phyloP scores from a whole-genome alignment of 1,140 invertebrate species.

The Trachelipus rathkii region DNA sequence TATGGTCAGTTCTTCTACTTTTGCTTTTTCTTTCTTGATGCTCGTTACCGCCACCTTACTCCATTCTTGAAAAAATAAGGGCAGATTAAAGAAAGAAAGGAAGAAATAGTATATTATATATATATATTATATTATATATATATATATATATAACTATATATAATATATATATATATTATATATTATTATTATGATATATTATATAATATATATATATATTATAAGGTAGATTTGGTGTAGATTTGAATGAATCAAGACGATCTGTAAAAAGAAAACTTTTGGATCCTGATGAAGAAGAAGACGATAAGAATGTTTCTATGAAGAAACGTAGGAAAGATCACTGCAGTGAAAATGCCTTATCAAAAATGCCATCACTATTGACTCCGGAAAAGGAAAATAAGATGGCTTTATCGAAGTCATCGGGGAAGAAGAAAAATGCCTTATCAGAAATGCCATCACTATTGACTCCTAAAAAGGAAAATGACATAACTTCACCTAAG shows the following conservation, averaged over 20 bases:
- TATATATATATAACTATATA: neutral
- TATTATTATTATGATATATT: neutral
- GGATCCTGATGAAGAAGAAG: neutral
- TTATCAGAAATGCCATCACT: neutral
- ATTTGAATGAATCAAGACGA: neutral
- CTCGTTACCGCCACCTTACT: too few relatives aligned
- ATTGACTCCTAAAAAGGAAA: too few relatives aligned
- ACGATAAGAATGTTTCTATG: neutral
- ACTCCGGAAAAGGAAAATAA: neutral
- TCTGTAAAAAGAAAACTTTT: conserved; percentile 1
- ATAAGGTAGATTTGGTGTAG: neutral
- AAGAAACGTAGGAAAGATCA: neutral
- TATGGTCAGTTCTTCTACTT: too few relatives aligned
- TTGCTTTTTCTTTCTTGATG: too few relatives aligned
- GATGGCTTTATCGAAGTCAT: neutral
- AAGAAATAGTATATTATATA: too few relatives aligned
- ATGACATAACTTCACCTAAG: too few relatives aligned
- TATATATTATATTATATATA: neutral
- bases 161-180: conserved; percentile 1
- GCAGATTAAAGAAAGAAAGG: too few relatives aligned
- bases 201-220: conserved; percentile 1
- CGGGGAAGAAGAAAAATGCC: neutral
- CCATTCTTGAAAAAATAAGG: too few relatives aligned
- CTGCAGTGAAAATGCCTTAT: neutral
- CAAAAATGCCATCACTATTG: neutral